Conservation (phyloP, 1,140 invertebrate genomes). For the Brachionus paranguensis region DNA sequence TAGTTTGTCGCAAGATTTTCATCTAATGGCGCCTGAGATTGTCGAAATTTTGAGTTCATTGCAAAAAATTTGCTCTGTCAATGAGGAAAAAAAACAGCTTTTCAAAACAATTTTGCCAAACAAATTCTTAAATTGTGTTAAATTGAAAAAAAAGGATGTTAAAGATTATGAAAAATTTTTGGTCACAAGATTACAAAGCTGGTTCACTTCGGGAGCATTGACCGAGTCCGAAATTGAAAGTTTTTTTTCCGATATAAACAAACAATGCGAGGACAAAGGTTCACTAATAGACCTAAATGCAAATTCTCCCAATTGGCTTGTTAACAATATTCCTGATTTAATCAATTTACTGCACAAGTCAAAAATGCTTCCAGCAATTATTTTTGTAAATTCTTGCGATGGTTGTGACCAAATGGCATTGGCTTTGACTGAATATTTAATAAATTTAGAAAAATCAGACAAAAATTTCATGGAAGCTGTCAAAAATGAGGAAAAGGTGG, state of each 20-base stretch:
- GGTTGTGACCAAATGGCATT: neutral
- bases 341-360: neutral
- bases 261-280: neutral
- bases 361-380: neutral
- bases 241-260: neutral
- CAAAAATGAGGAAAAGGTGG: neutral
- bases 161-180: slow-evolving; percentile 18
- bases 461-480: neutral
- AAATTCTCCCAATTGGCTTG: neutral
- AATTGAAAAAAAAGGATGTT: neutral
- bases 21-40: neutral
- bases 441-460: neutral
- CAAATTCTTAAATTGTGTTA: neutral
- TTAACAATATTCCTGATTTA: neutral
- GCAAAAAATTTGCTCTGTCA: neutral
- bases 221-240: neutral
- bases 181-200: neutral
- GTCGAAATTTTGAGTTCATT: neutral
- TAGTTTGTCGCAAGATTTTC: neutral
- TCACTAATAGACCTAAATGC: neutral
- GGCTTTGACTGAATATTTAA: neutral
- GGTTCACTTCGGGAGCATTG: neutral
- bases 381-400: neutral
- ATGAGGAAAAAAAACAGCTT: neutral
- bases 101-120: neutral